phyloP scores from a whole-genome alignment of 2,888 invertebrate species.

The Eupelmus urozonus region DNA sequence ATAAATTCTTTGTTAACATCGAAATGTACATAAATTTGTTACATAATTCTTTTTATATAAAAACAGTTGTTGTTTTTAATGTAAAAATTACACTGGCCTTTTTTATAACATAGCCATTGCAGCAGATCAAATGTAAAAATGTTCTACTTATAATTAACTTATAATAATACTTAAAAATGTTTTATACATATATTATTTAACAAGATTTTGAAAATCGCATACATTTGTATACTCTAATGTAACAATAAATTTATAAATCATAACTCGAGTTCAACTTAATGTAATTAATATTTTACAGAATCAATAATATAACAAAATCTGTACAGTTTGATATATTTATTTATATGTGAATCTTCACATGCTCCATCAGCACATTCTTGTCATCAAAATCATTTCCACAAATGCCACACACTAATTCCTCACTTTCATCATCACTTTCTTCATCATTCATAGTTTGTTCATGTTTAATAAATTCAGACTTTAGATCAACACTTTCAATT shows the following conservation, averaged over 20 bases:
- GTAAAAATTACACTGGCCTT: no score
- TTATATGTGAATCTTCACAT: slow-evolving; percentile 76
- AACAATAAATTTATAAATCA: slow-evolving; percentile 19
- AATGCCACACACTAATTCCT: slow-evolving; percentile 73
- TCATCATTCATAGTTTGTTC: slow-evolving; percentile 55
- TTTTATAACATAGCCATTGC: no score
- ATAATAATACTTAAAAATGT: no score
- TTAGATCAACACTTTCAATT: slow-evolving; percentile 26
- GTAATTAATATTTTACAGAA: slow-evolving; percentile 38
- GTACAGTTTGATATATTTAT: slow-evolving; percentile 29
- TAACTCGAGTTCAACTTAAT: slow-evolving; percentile 29
- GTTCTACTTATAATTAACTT: no score
- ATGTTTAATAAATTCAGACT: slow-evolving; percentile 24
- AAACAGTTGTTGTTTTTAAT: no score
- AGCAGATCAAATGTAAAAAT: no score
- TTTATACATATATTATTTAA: no score
- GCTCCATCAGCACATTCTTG: slow-evolving; percentile 74
- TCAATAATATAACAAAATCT: slow-evolving; percentile 39
- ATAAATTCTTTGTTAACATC: no score
- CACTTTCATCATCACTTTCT: slow-evolving; percentile 62
- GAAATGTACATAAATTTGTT: no score
- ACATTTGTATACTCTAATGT: slow-evolving; percentile 3
- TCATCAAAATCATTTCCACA: slow-evolving; percentile 75
- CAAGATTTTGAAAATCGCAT: not conserved
- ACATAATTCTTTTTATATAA: no score